These are phyloP conservation scores for Gambusia affinis DNA, from an alignment of 2,113 vertebrate genomes.

Conservation along the genomic window DNA sequence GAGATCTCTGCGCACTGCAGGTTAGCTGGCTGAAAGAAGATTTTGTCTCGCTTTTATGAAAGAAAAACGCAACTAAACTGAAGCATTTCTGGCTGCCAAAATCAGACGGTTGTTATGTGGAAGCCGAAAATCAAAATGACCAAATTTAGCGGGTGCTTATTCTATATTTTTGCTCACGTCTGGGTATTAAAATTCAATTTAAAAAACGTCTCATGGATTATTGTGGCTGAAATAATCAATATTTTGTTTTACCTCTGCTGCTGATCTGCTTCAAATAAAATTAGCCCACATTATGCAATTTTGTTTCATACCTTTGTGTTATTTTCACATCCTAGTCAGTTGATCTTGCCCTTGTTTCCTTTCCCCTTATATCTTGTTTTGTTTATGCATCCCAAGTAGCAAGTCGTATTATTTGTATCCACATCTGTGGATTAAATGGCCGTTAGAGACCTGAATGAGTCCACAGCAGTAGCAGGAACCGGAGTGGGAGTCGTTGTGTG, in stretches of 20 bases:
- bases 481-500: conserved; percentile 37
- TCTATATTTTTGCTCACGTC: neutral
- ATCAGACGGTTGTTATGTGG: no score
- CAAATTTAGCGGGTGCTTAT: neutral
- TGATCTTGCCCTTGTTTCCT: neutral
- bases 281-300: neutral
- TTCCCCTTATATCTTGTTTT: neutral
- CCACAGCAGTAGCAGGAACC: conserved; percentile 36
- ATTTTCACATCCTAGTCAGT: neutral
- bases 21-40: neutral
- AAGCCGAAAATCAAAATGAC: neutral
- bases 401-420: neutral
- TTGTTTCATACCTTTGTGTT: neutral
- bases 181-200: neutral
- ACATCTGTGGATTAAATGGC: conserved; percentile 22
- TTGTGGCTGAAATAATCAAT: neutral
- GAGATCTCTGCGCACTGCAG: neutral
- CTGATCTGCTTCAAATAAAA: neutral
- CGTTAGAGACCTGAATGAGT: conserved; percentile 23
- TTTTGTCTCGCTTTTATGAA: neutral
- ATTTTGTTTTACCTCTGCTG: neutral
- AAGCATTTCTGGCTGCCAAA: no score
- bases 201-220: neutral
- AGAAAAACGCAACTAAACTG: neutral
- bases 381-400: neutral